Evolutionary conservation across 2,113 vertebrate genomes (phyloP).

Genomic region (Melospiza melodia): DNA sequence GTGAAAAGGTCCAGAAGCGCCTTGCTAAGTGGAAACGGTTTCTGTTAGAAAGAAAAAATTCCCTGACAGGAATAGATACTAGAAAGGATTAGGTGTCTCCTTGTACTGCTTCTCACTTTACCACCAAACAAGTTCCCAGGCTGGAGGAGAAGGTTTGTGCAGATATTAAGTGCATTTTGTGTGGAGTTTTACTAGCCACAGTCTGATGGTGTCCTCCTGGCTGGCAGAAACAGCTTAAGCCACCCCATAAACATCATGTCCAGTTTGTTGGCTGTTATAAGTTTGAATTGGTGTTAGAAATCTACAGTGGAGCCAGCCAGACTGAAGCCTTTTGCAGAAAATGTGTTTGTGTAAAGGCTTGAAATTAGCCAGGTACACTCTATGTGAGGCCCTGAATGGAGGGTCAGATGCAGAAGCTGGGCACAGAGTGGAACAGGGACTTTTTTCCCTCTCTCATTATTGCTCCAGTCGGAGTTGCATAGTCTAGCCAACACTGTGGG

Average conservation of each 20-base stretch:
- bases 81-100: not conserved
- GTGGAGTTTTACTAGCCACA: accelerated
- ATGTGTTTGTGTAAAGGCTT: not conserved
- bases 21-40: not conserved
- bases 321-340: not conserved
- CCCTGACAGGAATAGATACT: not conserved
- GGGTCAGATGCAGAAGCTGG: not conserved
- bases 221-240: not conserved
- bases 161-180: not conserved
- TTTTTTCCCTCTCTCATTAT: not conserved
- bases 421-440: not conserved
- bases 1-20: not conserved
- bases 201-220: not conserved
- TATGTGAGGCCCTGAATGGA: not conserved
- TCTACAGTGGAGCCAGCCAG: not conserved
- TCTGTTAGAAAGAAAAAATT: not conserved
- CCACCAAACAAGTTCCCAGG: not conserved
- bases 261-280: accelerated
- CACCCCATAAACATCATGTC: not conserved
- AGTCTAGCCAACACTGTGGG: accelerated
- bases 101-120: not conserved
- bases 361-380: not conserved
- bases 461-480: not conserved
- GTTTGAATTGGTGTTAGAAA: not conserved
- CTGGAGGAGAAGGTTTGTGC: not conserved